Percentiles rank a stretch among this genome's conserved stretches.
phyloP scores from a whole-genome alignment of 64 coral and sea anemone species.

The Trachythela sp. region DNA sequence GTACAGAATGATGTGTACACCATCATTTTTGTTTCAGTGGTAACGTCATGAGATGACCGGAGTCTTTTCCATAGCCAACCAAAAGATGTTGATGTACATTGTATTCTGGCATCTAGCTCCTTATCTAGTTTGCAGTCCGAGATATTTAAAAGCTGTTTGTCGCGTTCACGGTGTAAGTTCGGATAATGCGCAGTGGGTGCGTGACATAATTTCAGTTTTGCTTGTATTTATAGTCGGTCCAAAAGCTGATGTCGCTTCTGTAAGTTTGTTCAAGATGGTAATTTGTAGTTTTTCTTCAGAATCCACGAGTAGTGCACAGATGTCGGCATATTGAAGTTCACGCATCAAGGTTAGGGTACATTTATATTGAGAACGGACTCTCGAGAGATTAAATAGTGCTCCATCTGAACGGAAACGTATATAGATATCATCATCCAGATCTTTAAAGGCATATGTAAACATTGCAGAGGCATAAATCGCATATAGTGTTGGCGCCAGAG shows the following conservation, averaged over 20 bases:
- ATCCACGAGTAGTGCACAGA: slow-evolving; percentile 12
- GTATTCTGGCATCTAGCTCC: slow-evolving; percentile 5
- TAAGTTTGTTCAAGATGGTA: not conserved
- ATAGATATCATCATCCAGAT: slow-evolving; percentile 3
- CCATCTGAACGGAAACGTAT: not conserved
- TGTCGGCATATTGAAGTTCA: slow-evolving; percentile 3
- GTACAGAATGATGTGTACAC: slow-evolving; percentile 36
- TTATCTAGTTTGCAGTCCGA: not conserved
- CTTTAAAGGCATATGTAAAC: slow-evolving; percentile 11
- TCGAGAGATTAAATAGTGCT: slow-evolving; percentile 17
- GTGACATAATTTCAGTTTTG: not conserved
- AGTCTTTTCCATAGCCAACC: not conserved
- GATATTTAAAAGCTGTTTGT: slow-evolving; percentile 23
- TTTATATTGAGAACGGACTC: not conserved
- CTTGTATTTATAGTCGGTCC: not conserved
- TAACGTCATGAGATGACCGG: not conserved
- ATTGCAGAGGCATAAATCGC: not conserved
- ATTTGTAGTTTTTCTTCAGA: slow-evolving; percentile 19
- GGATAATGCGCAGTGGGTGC: not conserved
- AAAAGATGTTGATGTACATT: not conserved
- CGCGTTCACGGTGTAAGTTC: not conserved
- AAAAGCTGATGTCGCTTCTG: slow-evolving; percentile 11
- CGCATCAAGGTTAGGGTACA: not conserved
- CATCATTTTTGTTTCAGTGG: not conserved
- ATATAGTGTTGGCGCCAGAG: not conserved